These are phyloP conservation scores for Sinodicranocentrus sp. DNA, from an alignment of 2,888 invertebrate species.

Conservation along the genomic window DNA sequence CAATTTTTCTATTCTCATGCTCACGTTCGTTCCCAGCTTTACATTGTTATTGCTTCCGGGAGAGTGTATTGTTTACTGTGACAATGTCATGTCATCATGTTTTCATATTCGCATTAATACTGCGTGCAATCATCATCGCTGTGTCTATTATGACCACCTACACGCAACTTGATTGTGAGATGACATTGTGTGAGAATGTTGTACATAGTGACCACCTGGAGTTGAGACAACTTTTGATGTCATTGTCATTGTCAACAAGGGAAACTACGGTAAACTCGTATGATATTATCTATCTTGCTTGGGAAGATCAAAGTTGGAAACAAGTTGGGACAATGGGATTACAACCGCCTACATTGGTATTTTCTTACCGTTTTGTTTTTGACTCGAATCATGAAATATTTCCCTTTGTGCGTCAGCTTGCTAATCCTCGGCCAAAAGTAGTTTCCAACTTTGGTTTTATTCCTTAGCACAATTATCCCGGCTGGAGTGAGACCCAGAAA, in stretches of 20 bases:
- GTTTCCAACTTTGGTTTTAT: slow-evolving; percentile 97
- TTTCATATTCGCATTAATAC: slow-evolving; percentile 10
- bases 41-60: slow-evolving; percentile 18
- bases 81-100: slow-evolving; percentile 23
- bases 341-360: not conserved
- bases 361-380: slow-evolving; percentile 95
- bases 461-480: slow-evolving; percentile 95
- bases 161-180: slow-evolving; percentile 27
- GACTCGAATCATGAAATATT: slow-evolving; percentile 97
- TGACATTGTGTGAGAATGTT: no score
- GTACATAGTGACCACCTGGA: slow-evolving; percentile 22
- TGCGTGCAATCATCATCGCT: not conserved
- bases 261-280: not conserved
- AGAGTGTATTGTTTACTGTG: slow-evolving; percentile 7
- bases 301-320: not conserved
- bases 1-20: no score
- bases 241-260: slow-evolving; percentile 45
- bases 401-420: slow-evolving; percentile 97
- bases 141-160: slow-evolving; percentile 38
- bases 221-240: slow-evolving; percentile 22
- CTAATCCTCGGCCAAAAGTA: slow-evolving; percentile 99
- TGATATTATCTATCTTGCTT: no score
- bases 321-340: not conserved
- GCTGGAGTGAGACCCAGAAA: slow-evolving; percentile 97
- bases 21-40: slow-evolving; percentile 8